Percentiles rank a stretch among this genome's conserved stretches.
phyloP scores from a whole-genome alignment of 2,113 vertebrate genomes.

The Indicator maculatus region DNA sequence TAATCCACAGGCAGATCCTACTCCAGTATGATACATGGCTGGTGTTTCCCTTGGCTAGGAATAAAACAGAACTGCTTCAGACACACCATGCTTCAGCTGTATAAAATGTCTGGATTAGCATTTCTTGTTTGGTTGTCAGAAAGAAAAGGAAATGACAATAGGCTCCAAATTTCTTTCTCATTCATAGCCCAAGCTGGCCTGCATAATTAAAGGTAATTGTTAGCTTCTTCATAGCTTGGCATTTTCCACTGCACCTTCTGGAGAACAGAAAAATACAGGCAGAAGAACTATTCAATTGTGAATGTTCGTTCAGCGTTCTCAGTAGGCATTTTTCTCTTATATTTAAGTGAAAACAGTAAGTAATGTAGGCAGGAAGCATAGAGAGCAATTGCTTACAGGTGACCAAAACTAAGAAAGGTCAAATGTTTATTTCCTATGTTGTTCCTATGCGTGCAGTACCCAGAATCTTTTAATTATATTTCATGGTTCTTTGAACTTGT shows the following conservation, averaged over 20 bases:
- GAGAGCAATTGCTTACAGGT: constrained; percentile 29
- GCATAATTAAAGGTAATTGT: constrained; percentile 19
- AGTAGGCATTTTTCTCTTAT: background rate
- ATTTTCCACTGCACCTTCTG: constrained; percentile 5
- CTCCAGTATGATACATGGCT: background rate
- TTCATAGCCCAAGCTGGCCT: background rate
- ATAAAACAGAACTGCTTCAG: constrained; percentile 3
- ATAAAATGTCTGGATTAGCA: background rate
- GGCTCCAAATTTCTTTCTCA: background rate
- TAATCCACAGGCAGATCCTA: background rate
- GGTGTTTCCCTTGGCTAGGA: constrained; percentile 8
- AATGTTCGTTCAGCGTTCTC: background rate
- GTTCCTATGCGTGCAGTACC: background rate
- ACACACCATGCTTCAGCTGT: background rate
- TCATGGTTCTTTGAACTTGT: constrained; percentile 55
- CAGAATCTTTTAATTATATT: constrained; percentile 66
- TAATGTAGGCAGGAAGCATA: constrained; percentile 1
- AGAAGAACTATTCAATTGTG: background rate
- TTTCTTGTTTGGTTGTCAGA: constrained; percentile 27
- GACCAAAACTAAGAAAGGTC: constrained; percentile 59
- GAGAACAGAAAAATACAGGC: constrained; percentile 17
- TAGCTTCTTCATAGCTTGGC: constrained; percentile 14
- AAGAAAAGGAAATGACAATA: constrained; percentile 3
- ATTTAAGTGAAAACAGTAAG: constrained; percentile 41
- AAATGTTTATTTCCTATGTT: constrained; percentile 40